Evolutionary conservation across 2,888 invertebrate genomes (phyloP).

Genomic region (Troglohyphantes excavatus): DNA sequence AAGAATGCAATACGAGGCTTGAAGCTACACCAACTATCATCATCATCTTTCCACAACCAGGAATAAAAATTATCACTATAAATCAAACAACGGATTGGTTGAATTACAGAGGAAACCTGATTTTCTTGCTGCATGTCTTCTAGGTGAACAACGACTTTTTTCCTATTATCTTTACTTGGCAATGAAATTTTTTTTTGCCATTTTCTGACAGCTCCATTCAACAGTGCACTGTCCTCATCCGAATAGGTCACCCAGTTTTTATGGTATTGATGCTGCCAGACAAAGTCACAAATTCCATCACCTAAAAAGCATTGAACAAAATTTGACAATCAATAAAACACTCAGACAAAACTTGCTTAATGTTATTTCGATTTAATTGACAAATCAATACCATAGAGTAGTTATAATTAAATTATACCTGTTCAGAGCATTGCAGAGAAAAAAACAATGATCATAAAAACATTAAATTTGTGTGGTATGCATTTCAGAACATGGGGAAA

Average conservation of each 20-base stretch:
- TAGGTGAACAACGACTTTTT: conserved; percentile 19
- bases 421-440: no score
- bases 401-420: no score
- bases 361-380: no score
- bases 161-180: conserved; percentile 26
- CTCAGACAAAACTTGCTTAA: no score
- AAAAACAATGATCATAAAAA: no score
- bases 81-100: conserved; percentile 38
- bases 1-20: conserved; percentile 15
- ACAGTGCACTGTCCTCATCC: background rate
- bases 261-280: conserved; percentile 45
- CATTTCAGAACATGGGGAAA: no score
- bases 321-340: no score
- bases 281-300: conserved; percentile 1
- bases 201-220: conserved; percentile 39
- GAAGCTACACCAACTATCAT: conserved; percentile 42
- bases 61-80: conserved; percentile 18
- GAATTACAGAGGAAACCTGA: background rate
- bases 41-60: conserved; percentile 57
- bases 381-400: no score
- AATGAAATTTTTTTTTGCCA: conserved; percentile 51
- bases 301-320: conserved; percentile 3
- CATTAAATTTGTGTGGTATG: no score
- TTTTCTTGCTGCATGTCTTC: conserved; percentile 52
- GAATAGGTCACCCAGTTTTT: conserved; percentile 43